Base-by-base conservation (phyloP, 2,888 invertebrate genomes). In the Phaonia tiefii region DNA sequence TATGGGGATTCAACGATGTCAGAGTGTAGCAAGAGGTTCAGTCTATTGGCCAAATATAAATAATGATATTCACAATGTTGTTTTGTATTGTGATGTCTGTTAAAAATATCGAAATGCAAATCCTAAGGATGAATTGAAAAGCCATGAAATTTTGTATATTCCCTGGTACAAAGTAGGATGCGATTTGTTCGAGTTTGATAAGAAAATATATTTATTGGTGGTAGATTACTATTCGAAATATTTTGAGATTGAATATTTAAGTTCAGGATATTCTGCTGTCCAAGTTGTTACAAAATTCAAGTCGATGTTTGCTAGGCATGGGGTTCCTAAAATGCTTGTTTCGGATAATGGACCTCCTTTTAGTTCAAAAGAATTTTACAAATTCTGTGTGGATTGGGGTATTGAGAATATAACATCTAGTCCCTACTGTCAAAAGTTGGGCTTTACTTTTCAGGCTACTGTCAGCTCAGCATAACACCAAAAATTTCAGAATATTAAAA, bases 11-110 rank as follows among this genome's bases (percentile, higher is more conserved):
- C 65, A 82, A 15, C 56, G 75, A 1, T 72, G 69, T 42, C 79
- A 74, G 17, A 82, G 54, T 69, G 13, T 77, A 31, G 75, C 82
- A 2, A 78, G 60, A 71, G 39, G 51, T 22, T 44, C 77, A 11
- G 54, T 83, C 4, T 83, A 75, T 65, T 83, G 82, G 80, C 78
- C 79, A 15, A n/a, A n/a, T n/a, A n/a, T n/a, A n/a, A n/a, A n/a
- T n/a, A n/a, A n/a, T n/a, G n/a, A n/a, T n/a, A n/a, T 80, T 5
- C 46, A 67, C 37, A 60, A 69, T 58, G 83, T 79, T 60, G 51
- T 81, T 56, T 79, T 76, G 31, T 76, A 83, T 66, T 26, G n/a
- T n/a, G n/a, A n/a, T n/a, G n/a, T n/a, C n/a, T 25, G 65, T 25
- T 25, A 44, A n/a, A 79, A 25, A 78, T 78, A 25, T 74, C 56